These are phyloP conservation scores for Diogma glabrata DNA, from an alignment of 2,888 invertebrate genomes.

Conservation along the genomic window DNA sequence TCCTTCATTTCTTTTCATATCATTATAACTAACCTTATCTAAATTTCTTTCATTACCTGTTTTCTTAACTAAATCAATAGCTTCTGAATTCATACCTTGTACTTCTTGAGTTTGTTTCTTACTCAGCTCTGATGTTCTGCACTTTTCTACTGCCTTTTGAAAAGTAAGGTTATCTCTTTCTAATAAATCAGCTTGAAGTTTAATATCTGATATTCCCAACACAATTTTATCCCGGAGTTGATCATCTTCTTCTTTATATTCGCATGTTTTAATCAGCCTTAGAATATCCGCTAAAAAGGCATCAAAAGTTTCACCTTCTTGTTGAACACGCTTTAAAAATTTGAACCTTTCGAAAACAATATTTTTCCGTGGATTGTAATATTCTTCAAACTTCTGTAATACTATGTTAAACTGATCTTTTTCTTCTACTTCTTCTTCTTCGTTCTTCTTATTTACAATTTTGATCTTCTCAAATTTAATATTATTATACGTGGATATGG, in stretches of 20 bases:
- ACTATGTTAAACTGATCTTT: neutral
- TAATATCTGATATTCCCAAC: neutral
- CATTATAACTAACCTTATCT: neutral
- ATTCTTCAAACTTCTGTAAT: too few relatives aligned
- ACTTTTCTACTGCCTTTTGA: neutral
- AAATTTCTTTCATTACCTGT: neutral
- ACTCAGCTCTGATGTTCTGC: too few relatives aligned
- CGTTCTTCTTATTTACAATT: neutral
- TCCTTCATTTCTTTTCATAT: neutral
- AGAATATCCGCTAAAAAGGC: too few relatives aligned
- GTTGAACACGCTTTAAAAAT: neutral
- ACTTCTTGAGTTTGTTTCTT: neutral
- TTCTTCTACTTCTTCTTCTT: neutral
- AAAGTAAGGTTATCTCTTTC: constrained; percentile 1
- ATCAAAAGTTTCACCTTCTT: neutral
- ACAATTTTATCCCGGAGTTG: too few relatives aligned
- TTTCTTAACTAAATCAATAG: neutral
- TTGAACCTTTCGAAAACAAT: neutral
- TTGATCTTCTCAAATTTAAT: neutral
- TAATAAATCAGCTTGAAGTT: neutral
- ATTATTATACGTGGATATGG: neutral
- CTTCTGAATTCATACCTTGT: neutral
- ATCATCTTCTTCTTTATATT: too few relatives aligned
- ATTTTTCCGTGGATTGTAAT: too few relatives aligned
- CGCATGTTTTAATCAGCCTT: too few relatives aligned